These are phyloP conservation scores for Diorhabda elongata DNA, from an alignment of 1,140 invertebrate species.

Conservation along the genomic window DNA sequence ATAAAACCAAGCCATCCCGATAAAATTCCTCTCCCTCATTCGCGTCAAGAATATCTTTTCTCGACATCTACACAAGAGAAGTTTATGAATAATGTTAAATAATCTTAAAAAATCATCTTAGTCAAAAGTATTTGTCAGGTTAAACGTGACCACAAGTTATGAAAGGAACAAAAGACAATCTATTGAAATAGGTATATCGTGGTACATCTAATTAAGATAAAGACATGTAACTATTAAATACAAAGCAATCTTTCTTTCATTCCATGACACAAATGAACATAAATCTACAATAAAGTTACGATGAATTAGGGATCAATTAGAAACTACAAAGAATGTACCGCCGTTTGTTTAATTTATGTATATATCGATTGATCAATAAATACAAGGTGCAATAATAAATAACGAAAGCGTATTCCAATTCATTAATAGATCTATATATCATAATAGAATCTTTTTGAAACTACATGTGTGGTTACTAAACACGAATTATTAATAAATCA, in stretches of 20 bases:
- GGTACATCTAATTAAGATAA: neutral
- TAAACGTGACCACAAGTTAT: conserved; percentile 2
- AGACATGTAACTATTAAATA: conserved; percentile 3
- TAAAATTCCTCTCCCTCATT: neutral
- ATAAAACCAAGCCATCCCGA: neutral
- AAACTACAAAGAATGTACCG: neutral
- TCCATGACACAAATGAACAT: neutral
- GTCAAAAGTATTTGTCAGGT: neutral
- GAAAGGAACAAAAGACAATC: neutral
- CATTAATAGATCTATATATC: no score
- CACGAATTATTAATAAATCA: no score
- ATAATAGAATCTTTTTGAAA: no score
- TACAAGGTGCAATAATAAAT: no score
- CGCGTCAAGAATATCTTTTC: neutral
- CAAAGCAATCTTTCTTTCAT: conserved; percentile 2
- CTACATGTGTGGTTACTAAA: no score
- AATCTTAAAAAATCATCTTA: neutral
- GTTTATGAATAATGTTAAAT: neutral
- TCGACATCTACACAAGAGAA: neutral
- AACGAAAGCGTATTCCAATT: no score
- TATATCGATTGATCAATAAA: neutral
- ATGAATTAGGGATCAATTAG: conserved; percentile 2
- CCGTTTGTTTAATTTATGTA: neutral
- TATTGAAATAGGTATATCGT: neutral
- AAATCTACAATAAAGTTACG: conserved; percentile 1